Base-by-base conservation (phyloP, 1,140 invertebrate species). In the Drosophila malerkotliana region DNA sequence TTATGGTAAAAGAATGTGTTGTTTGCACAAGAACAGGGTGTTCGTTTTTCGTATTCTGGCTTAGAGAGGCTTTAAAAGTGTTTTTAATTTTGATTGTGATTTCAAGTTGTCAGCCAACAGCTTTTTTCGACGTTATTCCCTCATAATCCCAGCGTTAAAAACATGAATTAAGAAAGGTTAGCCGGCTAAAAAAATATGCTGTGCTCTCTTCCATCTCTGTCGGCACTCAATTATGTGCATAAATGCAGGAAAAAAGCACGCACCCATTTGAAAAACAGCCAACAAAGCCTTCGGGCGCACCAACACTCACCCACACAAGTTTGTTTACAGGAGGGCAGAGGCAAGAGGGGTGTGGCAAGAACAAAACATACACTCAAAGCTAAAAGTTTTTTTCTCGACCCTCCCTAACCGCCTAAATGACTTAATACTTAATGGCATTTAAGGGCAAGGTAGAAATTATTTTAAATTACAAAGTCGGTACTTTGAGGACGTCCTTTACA, bases 341-440 rank as follows among this genome's bases (percentile, higher is more conserved):
- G 3, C 0, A 18, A 21, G 21, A 21, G 21, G 21, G 21, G 21
- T 21, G 21, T 21, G 21, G 21, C 39, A 8, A 26, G n/a, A 66
- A 51, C 28, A 52, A 59, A 52, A 61, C 59, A 51, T 47, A 39
- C 14, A 67, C 26, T 37, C 28, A 59, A 8, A 39, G 57, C 44
- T 59, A 52, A 67, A 83, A 74, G 63, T 83, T 82, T 69, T 37
- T 75, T 18, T 34, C 47, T 28, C 32, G 41, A 10, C 55, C 51
- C 15, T 6, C 9, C 21, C 30, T 32, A n/a, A 10, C 15, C 18
- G 15, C 52, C 44, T 52, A 48, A 68, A 87, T 87, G 82, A 85
- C 81, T 85, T 81, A 87, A 85, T 87, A 57, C 81, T 83, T 83
- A 79, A 83, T 84, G 80, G 71, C 82, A 85, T 87, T 85, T 81